A percentile compares a stretch with the other conserved stretches of the same genome.
Conservation (phyloP, 1,140 invertebrate species). For the Aphelinus certus region DNA sequence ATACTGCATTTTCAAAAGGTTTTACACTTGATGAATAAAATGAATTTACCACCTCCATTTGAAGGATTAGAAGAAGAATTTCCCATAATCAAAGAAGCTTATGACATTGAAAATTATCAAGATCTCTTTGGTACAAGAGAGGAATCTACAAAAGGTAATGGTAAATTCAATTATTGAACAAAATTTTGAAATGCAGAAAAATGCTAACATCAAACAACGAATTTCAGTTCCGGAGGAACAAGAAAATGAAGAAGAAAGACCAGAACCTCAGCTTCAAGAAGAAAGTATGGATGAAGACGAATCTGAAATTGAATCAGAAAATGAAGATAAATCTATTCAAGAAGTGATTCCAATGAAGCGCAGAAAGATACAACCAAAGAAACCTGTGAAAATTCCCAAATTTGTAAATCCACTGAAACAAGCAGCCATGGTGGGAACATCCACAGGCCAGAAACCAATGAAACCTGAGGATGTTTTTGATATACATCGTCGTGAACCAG, state of each 20-base stretch:
- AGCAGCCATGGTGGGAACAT: constrained; percentile 42
- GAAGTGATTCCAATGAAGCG: constrained; percentile 68
- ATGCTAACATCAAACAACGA: neutral
- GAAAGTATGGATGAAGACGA: constrained; percentile 68
- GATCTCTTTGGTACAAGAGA: constrained; percentile 59
- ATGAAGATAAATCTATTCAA: constrained; percentile 60
- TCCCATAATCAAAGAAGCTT: constrained; percentile 55
- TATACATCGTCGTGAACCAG: neutral
- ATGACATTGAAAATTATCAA: constrained; percentile 59
- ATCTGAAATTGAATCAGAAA: constrained; percentile 84
- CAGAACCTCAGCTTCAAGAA: constrained; percentile 20
- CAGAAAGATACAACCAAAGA: constrained; percentile 66
- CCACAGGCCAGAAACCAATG: constrained; percentile 56
- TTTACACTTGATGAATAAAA: constrained; percentile 94
- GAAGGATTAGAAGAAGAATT: constrained; percentile 65
- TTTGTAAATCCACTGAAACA: constrained; percentile 67
- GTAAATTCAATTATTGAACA: constrained; percentile 26
- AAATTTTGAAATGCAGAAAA: no score
- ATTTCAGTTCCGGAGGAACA: neutral
- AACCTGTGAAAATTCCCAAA: constrained; percentile 72
- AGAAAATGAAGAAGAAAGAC: constrained; percentile 34
- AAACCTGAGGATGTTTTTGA: constrained; percentile 76
- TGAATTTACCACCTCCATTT: constrained; percentile 92
- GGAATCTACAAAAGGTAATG: constrained; percentile 53
- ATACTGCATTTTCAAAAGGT: constrained; percentile 64